Evolutionary conservation across 2,888 invertebrate genomes (phyloP).

Genomic region (Bedellia somnulentella): DNA sequence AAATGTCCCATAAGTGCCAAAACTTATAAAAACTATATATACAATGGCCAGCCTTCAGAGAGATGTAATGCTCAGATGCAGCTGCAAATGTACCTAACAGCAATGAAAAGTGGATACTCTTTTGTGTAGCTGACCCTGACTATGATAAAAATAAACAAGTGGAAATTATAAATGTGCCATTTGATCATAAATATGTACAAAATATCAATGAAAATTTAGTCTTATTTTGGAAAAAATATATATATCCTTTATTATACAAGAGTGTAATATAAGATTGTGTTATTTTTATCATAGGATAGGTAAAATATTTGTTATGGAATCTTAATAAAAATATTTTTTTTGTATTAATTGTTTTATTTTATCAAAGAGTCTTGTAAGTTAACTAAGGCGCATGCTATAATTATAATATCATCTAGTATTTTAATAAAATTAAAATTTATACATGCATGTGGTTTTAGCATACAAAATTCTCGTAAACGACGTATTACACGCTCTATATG

Average conservation of each 20-base stretch:
- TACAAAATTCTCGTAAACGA: slow-evolving; percentile 5
- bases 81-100: slow-evolving; percentile 12
- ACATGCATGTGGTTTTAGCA: slow-evolving; percentile 5
- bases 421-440: slow-evolving; percentile 3
- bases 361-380: slow-evolving; percentile 14
- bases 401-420: slow-evolving; percentile 12
- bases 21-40: slow-evolving; percentile 11
- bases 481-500: slow-evolving; percentile 6
- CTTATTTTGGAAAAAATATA: slow-evolving; percentile 9
- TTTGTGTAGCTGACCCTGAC: slow-evolving; percentile 12
- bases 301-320: too few species aligned
- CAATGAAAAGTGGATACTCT: slow-evolving; percentile 8
- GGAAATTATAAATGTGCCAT: slow-evolving; percentile 6
- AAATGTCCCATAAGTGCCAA: slow-evolving; percentile 12
- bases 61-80: slow-evolving; percentile 13
- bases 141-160: slow-evolving; percentile 9
- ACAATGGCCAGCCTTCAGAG: slow-evolving; percentile 9
- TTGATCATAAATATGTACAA: slow-evolving; percentile 8
- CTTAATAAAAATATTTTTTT: slow-evolving; percentile 4
- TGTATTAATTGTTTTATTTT: slow-evolving; percentile 8
- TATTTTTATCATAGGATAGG: too few species aligned
- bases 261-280: slow-evolving; percentile 7
- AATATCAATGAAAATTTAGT: slow-evolving; percentile 2
- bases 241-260: slow-evolving; percentile 10
- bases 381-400: slow-evolving; percentile 13